These are phyloP conservation scores for Lota lota DNA, from an alignment of 2,113 vertebrate species.

Conservation along the genomic window DNA sequence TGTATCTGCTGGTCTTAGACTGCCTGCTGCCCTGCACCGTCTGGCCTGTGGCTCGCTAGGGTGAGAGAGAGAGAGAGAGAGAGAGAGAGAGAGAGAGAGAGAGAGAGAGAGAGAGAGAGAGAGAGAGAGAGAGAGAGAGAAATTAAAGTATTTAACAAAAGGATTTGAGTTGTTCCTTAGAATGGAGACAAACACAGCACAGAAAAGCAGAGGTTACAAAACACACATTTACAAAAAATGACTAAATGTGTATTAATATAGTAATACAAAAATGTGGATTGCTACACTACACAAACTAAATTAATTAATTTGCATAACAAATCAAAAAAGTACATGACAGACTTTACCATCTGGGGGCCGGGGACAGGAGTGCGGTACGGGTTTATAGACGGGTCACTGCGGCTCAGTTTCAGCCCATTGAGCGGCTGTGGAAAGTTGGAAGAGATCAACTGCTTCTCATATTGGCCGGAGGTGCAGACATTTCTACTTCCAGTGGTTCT, in stretches of 20 bases:
- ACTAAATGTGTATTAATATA: too few relatives aligned
- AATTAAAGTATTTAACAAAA: too few relatives aligned
- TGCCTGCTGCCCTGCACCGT: constrained; percentile 48
- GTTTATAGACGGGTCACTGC: constrained; percentile 80
- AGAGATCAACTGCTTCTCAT: constrained; percentile 60
- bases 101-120: too few relatives aligned
- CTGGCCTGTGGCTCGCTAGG: constrained; percentile 44
- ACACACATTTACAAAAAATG: too few relatives aligned
- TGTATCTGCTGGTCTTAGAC: constrained; percentile 63
- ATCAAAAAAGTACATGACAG: constrained; percentile 7
- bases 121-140: too few relatives aligned
- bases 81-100: too few relatives aligned
- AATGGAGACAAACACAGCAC: too few relatives aligned
- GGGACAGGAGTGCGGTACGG: constrained; percentile 26
- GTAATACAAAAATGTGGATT: too few relatives aligned
- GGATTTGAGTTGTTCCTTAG: too few relatives aligned
- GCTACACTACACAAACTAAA: too few relatives aligned
- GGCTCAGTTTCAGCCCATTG: constrained; percentile 76
- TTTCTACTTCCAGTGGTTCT: constrained; percentile 48
- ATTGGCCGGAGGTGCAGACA: constrained; percentile 75
- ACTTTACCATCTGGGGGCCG: background rate
- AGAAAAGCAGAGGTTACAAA: too few relatives aligned
- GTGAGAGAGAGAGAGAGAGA: background rate
- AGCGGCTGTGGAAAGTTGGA: constrained; percentile 67
- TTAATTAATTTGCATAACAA: background rate